Conservation (phyloP, 2,888 invertebrate genomes). For the Mesodorylaimus sp. region DNA sequence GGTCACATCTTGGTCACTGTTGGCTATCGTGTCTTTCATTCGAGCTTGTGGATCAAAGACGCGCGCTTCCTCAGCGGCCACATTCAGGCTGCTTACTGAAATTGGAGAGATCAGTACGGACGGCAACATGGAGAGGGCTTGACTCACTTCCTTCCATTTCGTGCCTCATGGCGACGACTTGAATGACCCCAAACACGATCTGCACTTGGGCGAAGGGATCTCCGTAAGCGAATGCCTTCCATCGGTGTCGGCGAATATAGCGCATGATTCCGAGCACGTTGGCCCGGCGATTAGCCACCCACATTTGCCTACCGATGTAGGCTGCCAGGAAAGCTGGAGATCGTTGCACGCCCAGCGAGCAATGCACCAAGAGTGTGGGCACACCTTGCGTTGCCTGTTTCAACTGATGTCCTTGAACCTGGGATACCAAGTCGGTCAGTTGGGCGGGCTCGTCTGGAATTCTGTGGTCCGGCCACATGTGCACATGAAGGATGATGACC, state of each 20-base stretch:
- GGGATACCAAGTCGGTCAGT: neutral
- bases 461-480: neutral
- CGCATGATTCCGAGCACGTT: neutral
- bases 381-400: neutral
- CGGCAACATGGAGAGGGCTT: too few species aligned
- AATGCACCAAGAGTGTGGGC: neutral
- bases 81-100: too few species aligned
- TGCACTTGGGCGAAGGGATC: too few species aligned
- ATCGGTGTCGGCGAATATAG: neutral
- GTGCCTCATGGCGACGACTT: too few species aligned
- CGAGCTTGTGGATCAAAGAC: too few species aligned
- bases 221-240: neutral
- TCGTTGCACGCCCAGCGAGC: neutral
- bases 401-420: neutral
- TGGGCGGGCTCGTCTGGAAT: neutral
- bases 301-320: neutral
- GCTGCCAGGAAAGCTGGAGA: neutral
- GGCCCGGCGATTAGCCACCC: neutral
- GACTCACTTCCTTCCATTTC: too few species aligned
- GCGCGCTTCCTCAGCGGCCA: too few species aligned
- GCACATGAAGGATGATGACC: neutral
- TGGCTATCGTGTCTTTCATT: too few species aligned
- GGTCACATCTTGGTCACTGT: too few species aligned
- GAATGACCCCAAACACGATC: too few species aligned
- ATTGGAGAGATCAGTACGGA: too few species aligned